Evolutionary conservation across 2,113 vertebrate genomes (phyloP).

Genomic region (Serinus canaria): DNA sequence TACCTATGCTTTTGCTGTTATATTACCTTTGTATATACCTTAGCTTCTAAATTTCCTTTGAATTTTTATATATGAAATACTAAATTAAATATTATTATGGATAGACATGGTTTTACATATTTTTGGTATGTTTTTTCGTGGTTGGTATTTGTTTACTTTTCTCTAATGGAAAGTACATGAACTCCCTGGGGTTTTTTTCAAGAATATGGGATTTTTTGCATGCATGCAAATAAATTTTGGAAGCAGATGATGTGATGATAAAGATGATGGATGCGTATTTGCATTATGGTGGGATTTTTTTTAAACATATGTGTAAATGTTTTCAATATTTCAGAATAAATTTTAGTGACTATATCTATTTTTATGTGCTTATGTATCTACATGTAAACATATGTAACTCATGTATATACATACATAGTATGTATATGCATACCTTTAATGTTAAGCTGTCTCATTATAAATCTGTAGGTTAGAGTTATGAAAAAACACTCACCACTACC

Average conservation of each 20-base stretch:
- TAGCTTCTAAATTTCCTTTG: neutral
- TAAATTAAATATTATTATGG: neutral
- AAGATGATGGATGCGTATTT: neutral
- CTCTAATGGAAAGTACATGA: neutral
- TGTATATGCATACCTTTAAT: neutral
- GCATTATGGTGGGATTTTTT: neutral
- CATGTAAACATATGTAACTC: neutral
- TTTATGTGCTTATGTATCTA: neutral
- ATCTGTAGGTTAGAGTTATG: neutral
- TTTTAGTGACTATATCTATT: neutral
- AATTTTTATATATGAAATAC: neutral
- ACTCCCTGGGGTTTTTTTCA: neutral
- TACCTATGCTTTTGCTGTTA: neutral
- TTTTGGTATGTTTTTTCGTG: neutral
- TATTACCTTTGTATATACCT: neutral
- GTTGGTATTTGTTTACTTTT: neutral
- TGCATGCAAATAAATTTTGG: neutral
- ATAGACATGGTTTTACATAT: neutral
- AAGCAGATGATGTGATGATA: neutral
- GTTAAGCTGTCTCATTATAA: neutral
- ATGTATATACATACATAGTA: neutral
- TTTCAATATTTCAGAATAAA: neutral
- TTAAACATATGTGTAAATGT: rapidly evolving
- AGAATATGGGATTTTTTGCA: neutral
- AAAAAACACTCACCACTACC: neutral